Base-by-base conservation (phyloP, 2,113 vertebrate genomes). In the Diphyllodes magnificus region DNA sequence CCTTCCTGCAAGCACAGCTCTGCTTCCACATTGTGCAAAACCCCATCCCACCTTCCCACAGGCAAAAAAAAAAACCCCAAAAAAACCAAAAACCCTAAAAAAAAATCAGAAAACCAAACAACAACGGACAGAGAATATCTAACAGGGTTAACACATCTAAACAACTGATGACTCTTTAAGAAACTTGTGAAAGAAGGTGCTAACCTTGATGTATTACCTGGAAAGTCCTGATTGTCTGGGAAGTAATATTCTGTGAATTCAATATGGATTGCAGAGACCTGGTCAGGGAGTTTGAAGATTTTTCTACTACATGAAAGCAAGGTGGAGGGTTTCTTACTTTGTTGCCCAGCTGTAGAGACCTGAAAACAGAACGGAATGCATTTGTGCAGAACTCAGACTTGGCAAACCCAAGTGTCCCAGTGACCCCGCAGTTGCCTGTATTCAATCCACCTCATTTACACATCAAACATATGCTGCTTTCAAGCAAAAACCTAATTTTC, bases 191-290 rank as follows among this genome's bases (percentile, higher is more conserved):
- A 88, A 82, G 63, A 61, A 96, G 69, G 85, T 83, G 95, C 95
- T 96, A 93, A 95, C 94, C 94, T 96, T 90, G 86, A 73, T 77
- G 30, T 63, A 87, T 96, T 98, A 99, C 99, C 99, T 97, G 98
- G 98, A 95, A 99, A 98, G 86, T 97, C 97, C 73, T 98, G 97
- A 94, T 98, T 98, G 97, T 99, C 98, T 28, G 99, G 98, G 88
- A 99, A 99, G 98, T 99, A 99, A 97, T 99, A 99, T 71, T 99
- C 99, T 3, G 99, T 99, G 95, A 99, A 99, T 92, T 99, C 99
- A 79, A 99, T 97, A 72, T 99, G 98, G 96, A 99, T 98, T 77
- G 99, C 99, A 77, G 99, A 99, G 22, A 98, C 96, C 82, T 98
- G 98, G 60, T 98, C 96, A 2, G 99, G 98, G 64, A 99, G 97